A percentile compares a stretch with the other conserved stretches of the same genome.
Conservation (phyloP, 2,888 invertebrate species). For the Plagiodera versicolora region DNA sequence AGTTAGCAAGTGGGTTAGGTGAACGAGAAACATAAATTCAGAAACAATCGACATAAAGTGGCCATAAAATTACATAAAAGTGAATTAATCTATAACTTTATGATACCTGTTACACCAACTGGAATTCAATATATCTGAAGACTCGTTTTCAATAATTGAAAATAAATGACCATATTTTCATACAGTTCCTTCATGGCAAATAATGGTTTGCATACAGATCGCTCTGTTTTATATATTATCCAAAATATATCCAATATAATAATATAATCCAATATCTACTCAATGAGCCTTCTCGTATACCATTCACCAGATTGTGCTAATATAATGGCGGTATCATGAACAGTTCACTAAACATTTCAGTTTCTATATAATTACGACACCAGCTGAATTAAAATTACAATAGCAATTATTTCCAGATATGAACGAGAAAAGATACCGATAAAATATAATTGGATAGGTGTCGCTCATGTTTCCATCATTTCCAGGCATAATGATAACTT, state of each 20-base stretch:
- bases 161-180: too few species aligned
- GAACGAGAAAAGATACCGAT: neutral
- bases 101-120: neutral
- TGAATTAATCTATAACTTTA: constrained; percentile 15
- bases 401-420: neutral
- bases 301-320: too few species aligned
- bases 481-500: neutral
- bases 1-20: too few species aligned
- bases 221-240: too few species aligned
- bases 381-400: neutral
- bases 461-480: neutral
- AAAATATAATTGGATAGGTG: neutral
- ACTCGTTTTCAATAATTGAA: too few species aligned
- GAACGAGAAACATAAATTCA: too few species aligned
- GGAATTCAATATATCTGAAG: too few species aligned
- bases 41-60: constrained; percentile 6
- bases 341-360: neutral
- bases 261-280: too few species aligned
- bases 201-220: too few species aligned
- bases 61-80: constrained; percentile 16
- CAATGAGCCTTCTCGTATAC: too few species aligned
- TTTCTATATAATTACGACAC: neutral
- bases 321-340: neutral
- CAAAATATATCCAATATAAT: too few species aligned
- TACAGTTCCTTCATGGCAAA: too few species aligned